phyloP scores from a whole-genome alignment of 2,888 invertebrate species.

The Zaprionus obscuricornis region DNA sequence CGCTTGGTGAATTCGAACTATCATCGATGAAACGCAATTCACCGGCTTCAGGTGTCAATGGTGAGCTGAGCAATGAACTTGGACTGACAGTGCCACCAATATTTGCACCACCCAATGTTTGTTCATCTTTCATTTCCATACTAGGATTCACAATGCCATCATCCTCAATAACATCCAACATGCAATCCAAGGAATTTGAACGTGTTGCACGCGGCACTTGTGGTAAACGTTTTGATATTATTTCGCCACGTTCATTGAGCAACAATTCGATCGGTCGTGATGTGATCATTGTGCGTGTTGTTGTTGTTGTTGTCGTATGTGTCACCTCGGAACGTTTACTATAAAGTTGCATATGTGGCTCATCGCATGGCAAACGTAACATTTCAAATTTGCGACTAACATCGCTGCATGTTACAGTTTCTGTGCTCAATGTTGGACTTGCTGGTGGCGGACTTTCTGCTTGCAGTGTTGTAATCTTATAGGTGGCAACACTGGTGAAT shows the following conservation, averaged over 20 bases:
- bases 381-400: constrained; percentile 69
- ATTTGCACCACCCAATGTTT: no score
- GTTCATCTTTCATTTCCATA: constrained; percentile 12
- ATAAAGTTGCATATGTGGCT: constrained; percentile 42
- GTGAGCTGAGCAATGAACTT: constrained; percentile 52
- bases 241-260: constrained; percentile 79
- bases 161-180: constrained; percentile 69
- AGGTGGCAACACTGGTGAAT: constrained; percentile 58
- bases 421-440: constrained; percentile 58
- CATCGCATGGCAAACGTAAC: constrained; percentile 58
- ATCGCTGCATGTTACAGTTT: constrained; percentile 71
- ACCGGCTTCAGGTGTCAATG: constrained; percentile 53
- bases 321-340: constrained; percentile 75
- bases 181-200: constrained; percentile 81
- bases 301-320: constrained; percentile 78
- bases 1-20: constrained; percentile 81
- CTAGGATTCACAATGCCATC: constrained; percentile 40
- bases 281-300: constrained; percentile 75
- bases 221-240: constrained; percentile 64
- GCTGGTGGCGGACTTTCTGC: constrained; percentile 58
- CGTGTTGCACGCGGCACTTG: constrained; percentile 65
- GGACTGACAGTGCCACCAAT: no score
- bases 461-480: constrained; percentile 40
- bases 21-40: constrained; percentile 82
- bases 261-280: constrained; percentile 76